phyloP scores from a whole-genome alignment of 2,113 vertebrate genomes.

The Carassius auratus region DNA sequence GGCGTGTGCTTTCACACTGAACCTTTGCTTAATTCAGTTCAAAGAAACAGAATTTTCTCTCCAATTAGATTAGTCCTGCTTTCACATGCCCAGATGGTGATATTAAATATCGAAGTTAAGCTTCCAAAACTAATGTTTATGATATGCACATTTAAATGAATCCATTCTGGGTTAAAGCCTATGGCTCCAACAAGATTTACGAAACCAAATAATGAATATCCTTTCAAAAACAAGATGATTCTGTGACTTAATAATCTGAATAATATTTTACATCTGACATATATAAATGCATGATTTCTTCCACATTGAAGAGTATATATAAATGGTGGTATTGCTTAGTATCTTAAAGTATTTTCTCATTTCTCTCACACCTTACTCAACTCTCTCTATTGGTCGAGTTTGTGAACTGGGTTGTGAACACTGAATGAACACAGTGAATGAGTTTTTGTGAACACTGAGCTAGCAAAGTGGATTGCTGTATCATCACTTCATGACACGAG shows the following conservation, averaged over 20 bases:
- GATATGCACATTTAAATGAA: slow-evolving; percentile 13
- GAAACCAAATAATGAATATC: background rate
- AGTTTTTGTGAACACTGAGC: background rate
- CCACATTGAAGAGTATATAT: background rate
- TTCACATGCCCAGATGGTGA: background rate
- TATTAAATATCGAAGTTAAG: slow-evolving; percentile 1
- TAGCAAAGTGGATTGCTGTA: background rate
- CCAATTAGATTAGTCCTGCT: background rate
- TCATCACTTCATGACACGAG: no score
- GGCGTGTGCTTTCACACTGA: background rate
- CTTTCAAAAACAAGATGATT: background rate
- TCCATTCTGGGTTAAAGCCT: background rate
- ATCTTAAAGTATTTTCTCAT: no score
- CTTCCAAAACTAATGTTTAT: slow-evolving; percentile 15
- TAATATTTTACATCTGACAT: no score
- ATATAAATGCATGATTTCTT: background rate
- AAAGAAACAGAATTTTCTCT: slow-evolving; percentile 4
- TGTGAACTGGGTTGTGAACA: no score
- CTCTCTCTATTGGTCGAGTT: background rate
- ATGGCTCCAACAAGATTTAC: background rate
- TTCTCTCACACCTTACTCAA: no score
- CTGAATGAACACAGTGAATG: no score
- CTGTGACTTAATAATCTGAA: no score
- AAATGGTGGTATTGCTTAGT: no score
- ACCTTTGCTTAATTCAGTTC: background rate